These are phyloP conservation scores for Terrapene triunguis DNA, from an alignment of 2,113 vertebrate genomes.

Conservation along the genomic window DNA sequence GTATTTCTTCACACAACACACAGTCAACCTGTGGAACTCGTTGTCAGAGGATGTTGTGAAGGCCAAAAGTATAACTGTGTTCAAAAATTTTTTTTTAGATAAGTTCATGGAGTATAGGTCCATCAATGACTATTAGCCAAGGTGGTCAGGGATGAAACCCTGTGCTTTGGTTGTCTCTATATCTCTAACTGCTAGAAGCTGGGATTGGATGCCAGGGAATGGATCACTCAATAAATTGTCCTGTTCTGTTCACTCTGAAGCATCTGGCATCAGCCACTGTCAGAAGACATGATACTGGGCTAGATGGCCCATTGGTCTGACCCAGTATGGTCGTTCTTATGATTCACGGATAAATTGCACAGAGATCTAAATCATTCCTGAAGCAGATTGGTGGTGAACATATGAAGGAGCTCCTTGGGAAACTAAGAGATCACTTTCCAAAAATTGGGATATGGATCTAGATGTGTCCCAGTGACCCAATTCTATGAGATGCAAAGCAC, in stretches of 20 bases:
- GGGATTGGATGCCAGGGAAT: background rate
- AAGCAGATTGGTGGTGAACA: background rate
- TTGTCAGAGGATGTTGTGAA: background rate
- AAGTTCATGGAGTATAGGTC: background rate
- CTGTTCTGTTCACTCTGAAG: background rate
- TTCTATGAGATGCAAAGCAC: background rate
- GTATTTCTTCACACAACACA: background rate
- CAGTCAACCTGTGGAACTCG: background rate
- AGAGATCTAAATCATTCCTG: accelerated
- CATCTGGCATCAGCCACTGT: background rate
- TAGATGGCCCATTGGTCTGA: background rate
- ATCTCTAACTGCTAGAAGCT: background rate
- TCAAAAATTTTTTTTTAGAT: background rate
- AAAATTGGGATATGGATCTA: background rate
- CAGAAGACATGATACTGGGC: accelerated
- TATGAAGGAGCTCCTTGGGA: background rate
- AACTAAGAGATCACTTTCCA: background rate
- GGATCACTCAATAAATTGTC: background rate
- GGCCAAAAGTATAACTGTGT: background rate
- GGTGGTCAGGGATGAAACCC: background rate
- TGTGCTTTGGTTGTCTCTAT: background rate
- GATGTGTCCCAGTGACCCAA: background rate
- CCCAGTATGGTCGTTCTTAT: background rate
- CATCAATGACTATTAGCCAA: background rate
- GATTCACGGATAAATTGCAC: background rate